Evolutionary conservation across 1,140 invertebrate genomes (phyloP).

Genomic region (Dermatophagoides farinae): DNA sequence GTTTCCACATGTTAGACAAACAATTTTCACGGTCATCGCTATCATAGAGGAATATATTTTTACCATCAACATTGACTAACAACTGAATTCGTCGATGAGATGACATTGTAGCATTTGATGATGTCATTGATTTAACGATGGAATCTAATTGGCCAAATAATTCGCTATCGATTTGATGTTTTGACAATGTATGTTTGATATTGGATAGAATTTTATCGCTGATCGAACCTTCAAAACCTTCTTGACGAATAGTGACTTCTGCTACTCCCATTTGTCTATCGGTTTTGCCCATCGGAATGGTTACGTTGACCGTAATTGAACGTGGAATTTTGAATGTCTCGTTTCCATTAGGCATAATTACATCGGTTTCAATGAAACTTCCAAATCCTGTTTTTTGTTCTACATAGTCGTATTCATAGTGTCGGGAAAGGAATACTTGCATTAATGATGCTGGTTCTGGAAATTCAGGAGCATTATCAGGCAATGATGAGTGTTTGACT

Average conservation of each 20-base stretch:
- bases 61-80: conserved; percentile 13
- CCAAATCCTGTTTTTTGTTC: conserved; percentile 1
- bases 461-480: conserved; percentile 3
- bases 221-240: not conserved
- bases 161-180: too few species aligned
- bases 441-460: conserved; percentile 8
- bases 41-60: conserved; percentile 11
- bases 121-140: too few species aligned
- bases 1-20: not conserved
- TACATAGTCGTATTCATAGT: not conserved
- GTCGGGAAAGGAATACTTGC: not conserved
- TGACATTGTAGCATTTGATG: not conserved
- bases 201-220: not conserved
- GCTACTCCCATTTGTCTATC: conserved; percentile 3
- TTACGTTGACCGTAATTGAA: conserved; percentile 11
- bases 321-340: not conserved
- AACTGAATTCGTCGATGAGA: conserved; percentile 6
- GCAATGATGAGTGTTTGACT: not conserved
- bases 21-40: not conserved
- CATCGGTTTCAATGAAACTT: conserved; percentile 2
- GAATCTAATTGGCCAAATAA: too few species aligned
- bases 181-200: too few species aligned
- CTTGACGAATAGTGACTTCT: conserved; percentile 4
- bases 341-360: not conserved
- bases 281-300: conserved; percentile 1